Evolutionary conservation across 2,113 vertebrate genomes (phyloP).

Genomic region (Ramphastos sulfuratus): DNA sequence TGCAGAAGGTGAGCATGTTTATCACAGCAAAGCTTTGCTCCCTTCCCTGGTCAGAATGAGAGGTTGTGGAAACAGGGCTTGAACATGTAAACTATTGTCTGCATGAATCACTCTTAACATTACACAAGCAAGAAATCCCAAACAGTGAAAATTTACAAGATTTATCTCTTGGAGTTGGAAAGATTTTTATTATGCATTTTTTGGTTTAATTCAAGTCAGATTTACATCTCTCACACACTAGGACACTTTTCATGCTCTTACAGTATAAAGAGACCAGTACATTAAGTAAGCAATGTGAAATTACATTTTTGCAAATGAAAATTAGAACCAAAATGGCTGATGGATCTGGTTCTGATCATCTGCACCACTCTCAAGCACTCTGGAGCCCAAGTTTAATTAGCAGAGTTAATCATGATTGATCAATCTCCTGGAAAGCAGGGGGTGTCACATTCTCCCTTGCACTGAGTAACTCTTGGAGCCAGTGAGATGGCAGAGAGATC

Average conservation of each 20-base stretch:
- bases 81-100: not conserved
- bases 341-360: constrained; percentile 5
- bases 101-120: not conserved
- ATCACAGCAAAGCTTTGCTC: not conserved
- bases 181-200: not conserved
- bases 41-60: not conserved
- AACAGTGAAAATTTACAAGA: not conserved
- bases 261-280: not conserved
- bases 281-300: constrained; percentile 11
- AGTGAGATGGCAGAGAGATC: constrained; percentile 3
- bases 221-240: not conserved
- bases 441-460: not conserved
- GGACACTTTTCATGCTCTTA: not conserved
- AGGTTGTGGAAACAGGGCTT: not conserved
- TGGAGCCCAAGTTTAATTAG: constrained; percentile 40
- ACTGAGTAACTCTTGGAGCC: not conserved
- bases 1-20: not conserved
- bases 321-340: not conserved
- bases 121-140: not conserved
- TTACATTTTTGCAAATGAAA: not conserved
- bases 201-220: not conserved
- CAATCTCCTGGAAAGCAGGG: not conserved
- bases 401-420: constrained; percentile 48
- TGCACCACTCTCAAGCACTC: not conserved
- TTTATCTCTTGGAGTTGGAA: not conserved